Percentiles rank a stretch among this genome's conserved stretches.
Conservation (phyloP, 1,140 invertebrate genomes). For the Euura saliciscinereae region DNA sequence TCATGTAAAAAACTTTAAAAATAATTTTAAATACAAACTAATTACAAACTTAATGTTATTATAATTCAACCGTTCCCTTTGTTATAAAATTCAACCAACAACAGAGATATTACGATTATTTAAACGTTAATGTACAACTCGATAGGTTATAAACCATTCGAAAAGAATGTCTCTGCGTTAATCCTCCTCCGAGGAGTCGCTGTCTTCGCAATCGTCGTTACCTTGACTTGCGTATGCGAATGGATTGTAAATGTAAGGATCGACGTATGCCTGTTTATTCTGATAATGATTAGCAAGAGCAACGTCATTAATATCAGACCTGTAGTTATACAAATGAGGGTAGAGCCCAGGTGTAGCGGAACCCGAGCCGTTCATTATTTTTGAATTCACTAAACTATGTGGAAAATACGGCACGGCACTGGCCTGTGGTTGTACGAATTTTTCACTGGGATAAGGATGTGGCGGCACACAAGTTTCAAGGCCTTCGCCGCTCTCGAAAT, state of each 20-base stretch:
- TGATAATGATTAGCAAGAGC: constrained; percentile 53
- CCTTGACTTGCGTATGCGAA: constrained; percentile 9
- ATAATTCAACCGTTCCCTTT: constrained; percentile 1
- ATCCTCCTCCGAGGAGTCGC: constrained; percentile 21
- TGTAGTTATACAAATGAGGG: constrained; percentile 53
- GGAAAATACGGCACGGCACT: constrained; percentile 34
- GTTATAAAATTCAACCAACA: constrained; percentile 9
- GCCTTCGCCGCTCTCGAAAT: neutral
- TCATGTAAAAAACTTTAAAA: constrained; percentile 34
- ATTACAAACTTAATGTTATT: constrained; percentile 58
- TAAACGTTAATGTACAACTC: constrained; percentile 10
- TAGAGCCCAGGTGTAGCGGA: constrained; percentile 45
- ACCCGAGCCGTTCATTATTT: constrained; percentile 43
- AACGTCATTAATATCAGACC: constrained; percentile 44
- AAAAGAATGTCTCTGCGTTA: constrained; percentile 12
- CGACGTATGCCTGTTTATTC: constrained; percentile 34
- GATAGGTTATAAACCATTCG: constrained; percentile 6
- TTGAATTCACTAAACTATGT: constrained; percentile 37
- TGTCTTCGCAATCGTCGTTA: constrained; percentile 12
- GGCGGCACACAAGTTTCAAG: neutral
- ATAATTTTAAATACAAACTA: constrained; percentile 56
- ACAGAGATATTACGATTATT: constrained; percentile 9
- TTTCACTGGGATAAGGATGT: constrained; percentile 11
- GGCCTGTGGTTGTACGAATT: constrained; percentile 26
- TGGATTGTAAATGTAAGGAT: constrained; percentile 20